Evolutionary conservation across 2,113 vertebrate genomes (phyloP).

Genomic region (Neogale vison): DNA sequence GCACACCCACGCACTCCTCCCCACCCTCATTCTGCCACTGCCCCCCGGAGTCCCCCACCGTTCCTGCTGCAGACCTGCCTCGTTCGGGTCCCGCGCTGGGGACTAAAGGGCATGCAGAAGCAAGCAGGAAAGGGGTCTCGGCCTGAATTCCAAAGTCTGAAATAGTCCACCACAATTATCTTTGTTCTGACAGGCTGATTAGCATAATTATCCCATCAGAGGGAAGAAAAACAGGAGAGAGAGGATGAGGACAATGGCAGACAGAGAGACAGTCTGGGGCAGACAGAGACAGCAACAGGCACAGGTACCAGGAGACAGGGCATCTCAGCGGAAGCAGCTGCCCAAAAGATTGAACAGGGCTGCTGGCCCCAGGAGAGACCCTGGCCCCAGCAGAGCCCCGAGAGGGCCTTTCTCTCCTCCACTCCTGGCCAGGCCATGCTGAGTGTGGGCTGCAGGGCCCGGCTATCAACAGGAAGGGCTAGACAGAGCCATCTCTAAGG

Average conservation of each 20-base stretch:
- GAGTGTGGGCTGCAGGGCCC: not conserved
- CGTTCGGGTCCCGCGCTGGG: not conserved
- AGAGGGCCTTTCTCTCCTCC: too few species aligned
- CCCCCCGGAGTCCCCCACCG: not conserved
- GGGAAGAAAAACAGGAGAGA: not conserved
- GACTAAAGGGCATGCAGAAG: conserved; percentile 30
- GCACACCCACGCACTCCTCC: not conserved
- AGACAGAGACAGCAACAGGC: conserved; percentile 57
- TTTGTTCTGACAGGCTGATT: conserved; percentile 79
- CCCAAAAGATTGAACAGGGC: not conserved
- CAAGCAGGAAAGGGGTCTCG: conserved; percentile 47
- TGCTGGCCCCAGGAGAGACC: not conserved
- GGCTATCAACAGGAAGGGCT: not conserved
- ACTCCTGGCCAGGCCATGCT: not conserved
- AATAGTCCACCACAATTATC: conserved; percentile 76
- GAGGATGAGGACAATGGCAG: conserved; percentile 57
- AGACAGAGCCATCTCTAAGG: not conserved
- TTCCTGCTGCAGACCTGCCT: not conserved
- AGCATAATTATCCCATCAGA: conserved; percentile 81
- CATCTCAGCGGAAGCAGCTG: not conserved
- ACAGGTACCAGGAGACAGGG: not conserved
- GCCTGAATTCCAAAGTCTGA: conserved; percentile 66
- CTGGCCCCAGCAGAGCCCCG: not conserved
- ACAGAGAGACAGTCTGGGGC: conserved; percentile 53
- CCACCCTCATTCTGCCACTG: not conserved